Conservation (phyloP, 1,140 invertebrate species). For the Caenorhabditis inopinata region DNA sequence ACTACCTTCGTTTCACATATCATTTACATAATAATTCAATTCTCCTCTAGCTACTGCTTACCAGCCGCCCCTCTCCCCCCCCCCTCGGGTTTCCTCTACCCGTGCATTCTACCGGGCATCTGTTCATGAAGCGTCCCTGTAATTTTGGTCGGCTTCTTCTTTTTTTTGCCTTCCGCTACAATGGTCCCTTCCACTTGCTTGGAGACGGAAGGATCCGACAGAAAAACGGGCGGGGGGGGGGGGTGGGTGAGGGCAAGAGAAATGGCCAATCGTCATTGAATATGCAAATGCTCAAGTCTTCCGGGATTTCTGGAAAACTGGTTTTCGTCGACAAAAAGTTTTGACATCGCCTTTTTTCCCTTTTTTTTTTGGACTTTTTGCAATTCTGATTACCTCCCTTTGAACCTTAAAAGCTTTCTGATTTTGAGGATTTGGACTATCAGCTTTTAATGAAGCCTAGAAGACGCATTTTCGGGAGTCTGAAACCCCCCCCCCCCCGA, state of each 20-base stretch:
- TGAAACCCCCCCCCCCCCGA: too few relatives aligned
- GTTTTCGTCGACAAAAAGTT: not conserved
- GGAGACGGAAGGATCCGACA: not conserved
- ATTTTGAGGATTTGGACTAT: too few relatives aligned
- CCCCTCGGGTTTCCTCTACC: too few relatives aligned
- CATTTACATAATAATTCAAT: constrained; percentile 35
- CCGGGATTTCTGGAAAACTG: constrained; percentile 22
- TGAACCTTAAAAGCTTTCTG: too few relatives aligned
- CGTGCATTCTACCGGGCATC: constrained; percentile 23
- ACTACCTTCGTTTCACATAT: constrained; percentile 22
- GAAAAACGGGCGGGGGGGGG: too few relatives aligned
- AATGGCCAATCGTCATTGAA: not conserved
- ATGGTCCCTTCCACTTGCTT: not conserved
- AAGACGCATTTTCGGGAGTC: too few relatives aligned
- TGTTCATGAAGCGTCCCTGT: not conserved
- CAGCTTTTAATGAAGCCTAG: too few relatives aligned
- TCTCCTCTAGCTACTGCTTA: not conserved
- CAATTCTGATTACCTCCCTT: not conserved
- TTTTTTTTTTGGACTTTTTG: not conserved
- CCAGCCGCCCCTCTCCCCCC: not conserved
- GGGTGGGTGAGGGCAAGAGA: not conserved
- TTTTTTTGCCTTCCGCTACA: not conserved
- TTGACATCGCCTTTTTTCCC: not conserved
- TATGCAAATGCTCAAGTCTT: constrained; percentile 27
- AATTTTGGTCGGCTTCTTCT: constrained; percentile 26